Evolutionary conservation across 2,797 vertebrate species (phyloP), one percentile per base, ranked within the genome.

Genomic region (Gymnoscopelus microlampas): DNA sequence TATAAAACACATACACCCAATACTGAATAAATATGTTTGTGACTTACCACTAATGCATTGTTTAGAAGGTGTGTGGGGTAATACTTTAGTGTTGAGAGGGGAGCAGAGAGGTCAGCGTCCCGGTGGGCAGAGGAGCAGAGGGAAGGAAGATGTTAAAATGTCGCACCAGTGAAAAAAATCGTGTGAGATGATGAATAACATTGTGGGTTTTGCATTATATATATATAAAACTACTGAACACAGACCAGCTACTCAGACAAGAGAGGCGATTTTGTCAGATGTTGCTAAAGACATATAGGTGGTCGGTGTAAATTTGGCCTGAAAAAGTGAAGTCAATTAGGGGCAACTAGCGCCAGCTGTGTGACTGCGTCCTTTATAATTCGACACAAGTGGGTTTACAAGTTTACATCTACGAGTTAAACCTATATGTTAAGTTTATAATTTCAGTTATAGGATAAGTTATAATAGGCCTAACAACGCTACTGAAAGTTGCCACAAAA

Each of bases 11-110:
- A 88, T 1, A 88, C 71, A 88, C 82, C 88, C 88, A 70, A 86
- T 81, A 88, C 76, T 82, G 79, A 90, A 90, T 81, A 89, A 90
- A 87, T 72, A 88, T 85, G 86, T 87, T 85, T 84, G 85, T 44
- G 53, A 93, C 91, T 93, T 93, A 93, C 91, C 91, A 93, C 91
- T 92, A 93, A 91, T 88, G 90, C 89, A 93, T 93, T 93, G 91
- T 93, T 93, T 91, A 93, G 90, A 91, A 93, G 91, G 90, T 93
- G 91, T 89, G 91, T 89, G 85, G 90, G 90, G 82, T 92, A 93
- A 93, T 92, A 93, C 91, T 93, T 91, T 90, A 90, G 89, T 88
- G 91, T 89, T 73, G 88, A 87, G 89, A 88, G 88, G 90, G 88
- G 87, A 92, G 87, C 83, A 80, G 88, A 90, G 88, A 88, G 90